A percentile compares a stretch with the other conserved stretches of the same genome.
These are phyloP conservation scores for Nymphalis io DNA, from an alignment of 1,140 invertebrate genomes.

Conservation along the genomic window DNA sequence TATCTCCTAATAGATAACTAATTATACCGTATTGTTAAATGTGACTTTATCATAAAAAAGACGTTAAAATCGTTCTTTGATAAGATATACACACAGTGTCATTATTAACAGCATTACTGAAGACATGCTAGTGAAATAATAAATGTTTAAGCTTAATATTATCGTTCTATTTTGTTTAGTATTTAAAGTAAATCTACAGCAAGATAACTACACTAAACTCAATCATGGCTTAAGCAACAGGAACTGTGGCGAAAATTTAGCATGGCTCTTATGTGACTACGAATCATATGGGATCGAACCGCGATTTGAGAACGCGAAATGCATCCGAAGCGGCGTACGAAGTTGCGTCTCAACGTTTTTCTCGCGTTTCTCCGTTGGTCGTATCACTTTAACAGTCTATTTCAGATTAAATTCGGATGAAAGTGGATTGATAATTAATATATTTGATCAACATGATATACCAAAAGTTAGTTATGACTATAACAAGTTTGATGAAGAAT, in stretches of 20 bases:
- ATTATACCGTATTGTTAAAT: too few species aligned
- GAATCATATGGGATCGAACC: not conserved
- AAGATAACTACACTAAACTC: not conserved
- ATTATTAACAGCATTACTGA: too few species aligned
- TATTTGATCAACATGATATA: conserved; percentile 41
- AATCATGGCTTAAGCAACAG: not conserved
- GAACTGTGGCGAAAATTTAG: not conserved
- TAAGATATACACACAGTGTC: too few species aligned
- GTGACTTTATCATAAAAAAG: too few species aligned
- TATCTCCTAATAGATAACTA: too few species aligned
- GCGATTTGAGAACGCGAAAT: conserved; percentile 27
- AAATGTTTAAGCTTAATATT: too few species aligned
- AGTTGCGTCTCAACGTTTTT: conserved; percentile 44
- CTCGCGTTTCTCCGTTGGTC: conserved; percentile 36
- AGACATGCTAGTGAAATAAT: too few species aligned
- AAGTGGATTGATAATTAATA: conserved; percentile 37
- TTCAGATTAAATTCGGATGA: conserved; percentile 33
- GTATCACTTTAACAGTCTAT: conserved; percentile 40
- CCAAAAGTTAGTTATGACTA: conserved; percentile 12
- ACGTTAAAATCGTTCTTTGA: too few species aligned
- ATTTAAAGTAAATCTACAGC: too few species aligned
- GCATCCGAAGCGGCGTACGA: conserved; percentile 30
- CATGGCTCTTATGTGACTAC: not conserved
- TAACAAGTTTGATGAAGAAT: conserved; percentile 30
- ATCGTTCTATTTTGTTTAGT: too few species aligned